These are phyloP conservation scores for Drosophila mimetica DNA, from an alignment of 2,888 invertebrate genomes.

Conservation along the genomic window DNA sequence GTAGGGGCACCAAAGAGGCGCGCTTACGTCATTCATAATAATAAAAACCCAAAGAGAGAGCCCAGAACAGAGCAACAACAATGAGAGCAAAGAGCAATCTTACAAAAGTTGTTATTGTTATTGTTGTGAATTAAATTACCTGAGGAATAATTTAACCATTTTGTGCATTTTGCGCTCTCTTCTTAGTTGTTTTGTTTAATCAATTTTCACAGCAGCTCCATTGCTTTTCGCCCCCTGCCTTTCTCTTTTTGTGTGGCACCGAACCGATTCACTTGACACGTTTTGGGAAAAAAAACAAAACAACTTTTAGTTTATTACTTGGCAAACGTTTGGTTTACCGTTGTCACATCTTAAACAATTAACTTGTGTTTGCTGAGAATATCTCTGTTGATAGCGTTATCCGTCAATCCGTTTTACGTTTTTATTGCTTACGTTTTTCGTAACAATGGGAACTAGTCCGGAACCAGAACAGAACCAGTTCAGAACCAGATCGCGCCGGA, in stretches of 20 bases:
- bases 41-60: conserved; percentile 62
- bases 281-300: conserved; percentile 1
- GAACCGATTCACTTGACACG: conserved; percentile 9
- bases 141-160: conserved; percentile 77
- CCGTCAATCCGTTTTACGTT: too few relatives aligned
- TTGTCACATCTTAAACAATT: conserved; percentile 28
- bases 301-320: neutral
- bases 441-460: too few relatives aligned
- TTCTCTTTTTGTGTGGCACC: too few relatives aligned
- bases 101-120: neutral
- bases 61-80: conserved; percentile 18
- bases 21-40: conserved; percentile 79
- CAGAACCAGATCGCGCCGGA: too few relatives aligned
- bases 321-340: neutral
- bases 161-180: conserved; percentile 59
- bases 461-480: too few relatives aligned
- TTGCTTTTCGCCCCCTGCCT: neutral
- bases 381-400: too few relatives aligned
- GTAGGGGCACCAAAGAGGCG: conserved; percentile 50
- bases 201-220: conserved; percentile 24
- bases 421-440: too few relatives aligned
- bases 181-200: conserved; percentile 22
- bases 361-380: conserved; percentile 6
- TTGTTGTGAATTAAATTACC: conserved; percentile 55
- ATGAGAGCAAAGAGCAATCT: neutral